These are phyloP conservation scores for Atrichornis clamosus DNA, from an alignment of 2,113 vertebrate species.

Conservation along the genomic window DNA sequence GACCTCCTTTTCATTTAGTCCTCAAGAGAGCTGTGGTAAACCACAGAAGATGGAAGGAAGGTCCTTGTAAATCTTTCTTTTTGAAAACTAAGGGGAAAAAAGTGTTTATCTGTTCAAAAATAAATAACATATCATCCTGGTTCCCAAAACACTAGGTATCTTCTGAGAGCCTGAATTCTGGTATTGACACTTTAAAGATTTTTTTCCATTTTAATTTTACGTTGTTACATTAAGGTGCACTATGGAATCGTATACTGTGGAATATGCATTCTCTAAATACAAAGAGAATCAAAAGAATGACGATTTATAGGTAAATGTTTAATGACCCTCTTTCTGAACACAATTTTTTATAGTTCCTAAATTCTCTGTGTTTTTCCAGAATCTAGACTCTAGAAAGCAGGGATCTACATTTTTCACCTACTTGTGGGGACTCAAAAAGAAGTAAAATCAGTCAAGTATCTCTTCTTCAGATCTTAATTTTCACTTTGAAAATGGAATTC, in stretches of 20 bases:
- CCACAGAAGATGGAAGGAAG: neutral
- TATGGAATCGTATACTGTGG: neutral
- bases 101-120: neutral
- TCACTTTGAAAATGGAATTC: neutral
- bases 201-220: neutral
- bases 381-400: neutral
- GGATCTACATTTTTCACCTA: neutral
- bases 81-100: neutral
- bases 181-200: neutral
- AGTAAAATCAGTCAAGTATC: neutral
- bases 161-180: neutral
- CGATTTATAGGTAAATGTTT: neutral
- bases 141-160: neutral
- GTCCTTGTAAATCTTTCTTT: neutral
- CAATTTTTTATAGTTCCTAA: neutral
- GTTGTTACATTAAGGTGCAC: neutral
- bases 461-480: neutral
- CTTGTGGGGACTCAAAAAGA: neutral
- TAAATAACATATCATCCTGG: neutral
- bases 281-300: neutral
- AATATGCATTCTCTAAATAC: neutral
- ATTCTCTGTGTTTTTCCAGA: neutral
- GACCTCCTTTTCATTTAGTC: neutral
- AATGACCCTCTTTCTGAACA: neutral
- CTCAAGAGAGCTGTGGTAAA: neutral